Evolutionary conservation across 2,888 invertebrate species (phyloP).

Genomic region (Amphiduros pacificus): DNA sequence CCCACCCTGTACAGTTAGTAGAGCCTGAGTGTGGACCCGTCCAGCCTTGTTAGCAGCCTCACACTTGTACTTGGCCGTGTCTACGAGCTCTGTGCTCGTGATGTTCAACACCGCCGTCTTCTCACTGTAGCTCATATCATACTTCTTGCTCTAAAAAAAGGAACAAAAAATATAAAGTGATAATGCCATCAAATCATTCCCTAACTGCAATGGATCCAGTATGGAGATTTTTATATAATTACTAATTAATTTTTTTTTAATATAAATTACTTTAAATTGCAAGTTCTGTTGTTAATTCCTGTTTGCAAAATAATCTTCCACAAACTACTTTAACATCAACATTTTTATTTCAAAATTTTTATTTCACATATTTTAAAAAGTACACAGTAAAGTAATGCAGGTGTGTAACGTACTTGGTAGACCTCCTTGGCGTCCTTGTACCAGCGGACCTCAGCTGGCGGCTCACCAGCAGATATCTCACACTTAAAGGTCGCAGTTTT

Average conservation of each 20-base stretch:
- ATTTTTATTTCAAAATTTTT: too few species aligned
- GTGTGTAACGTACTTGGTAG: too few species aligned
- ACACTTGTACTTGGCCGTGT: constrained; percentile 61
- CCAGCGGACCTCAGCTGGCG: constrained; percentile 32
- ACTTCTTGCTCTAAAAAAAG: constrained; percentile 64
- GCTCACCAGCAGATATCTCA: constrained; percentile 30
- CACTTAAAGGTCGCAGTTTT: constrained; percentile 26
- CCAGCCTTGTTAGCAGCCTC: constrained; percentile 31
- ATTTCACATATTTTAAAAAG: too few species aligned
- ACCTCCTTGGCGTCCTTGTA: constrained; percentile 30
- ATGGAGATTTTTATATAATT: too few species aligned
- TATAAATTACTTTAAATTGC: too few species aligned
- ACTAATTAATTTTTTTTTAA: too few species aligned
- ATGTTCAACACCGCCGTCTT: constrained; percentile 66
- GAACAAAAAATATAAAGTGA: background rate
- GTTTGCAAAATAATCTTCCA: too few species aligned
- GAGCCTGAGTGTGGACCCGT: constrained; percentile 27
- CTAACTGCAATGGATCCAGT: too few species aligned
- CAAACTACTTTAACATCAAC: too few species aligned
- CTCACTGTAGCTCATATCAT: constrained; percentile 88
- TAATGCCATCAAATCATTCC: background rate
- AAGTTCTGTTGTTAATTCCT: too few species aligned
- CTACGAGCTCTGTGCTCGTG: constrained; percentile 73
- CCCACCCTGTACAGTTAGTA: constrained; percentile 31
- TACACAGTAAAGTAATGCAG: too few species aligned